Evolutionary conservation across 2,888 invertebrate genomes (phyloP), one percentile per base, ranked within the genome.

Genomic region (Platypus cylindrus): DNA sequence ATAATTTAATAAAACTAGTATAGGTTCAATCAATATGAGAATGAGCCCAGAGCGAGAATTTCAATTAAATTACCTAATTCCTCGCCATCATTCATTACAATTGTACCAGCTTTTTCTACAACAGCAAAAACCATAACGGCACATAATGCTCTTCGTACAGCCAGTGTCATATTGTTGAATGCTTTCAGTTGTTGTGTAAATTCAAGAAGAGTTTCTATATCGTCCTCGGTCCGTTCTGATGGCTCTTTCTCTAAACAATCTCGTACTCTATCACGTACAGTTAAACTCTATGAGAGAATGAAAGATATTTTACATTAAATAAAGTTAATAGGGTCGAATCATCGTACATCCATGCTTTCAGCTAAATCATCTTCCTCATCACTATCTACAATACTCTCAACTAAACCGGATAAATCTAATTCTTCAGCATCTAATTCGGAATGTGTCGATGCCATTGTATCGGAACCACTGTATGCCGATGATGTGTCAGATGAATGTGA

Each of bases 61-160:
- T n/a, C n/a, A n/a, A n/a, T n/a, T n/a, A n/a, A n/a, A 7, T 13
- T 36, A 39, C 39, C 97, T 55, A 98, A 72, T 66, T 95, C 93
- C 64, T 98, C 97, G n/a, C 93, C 93, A 65, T 98, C 89, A 58
- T 90, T 91, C 81, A 98, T 89, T 4, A 98, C 95, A 42, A 93
- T 75, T 20, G 95, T 97, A 16, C 90, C 93, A 23, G 93, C 86
- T 57, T 93, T 90, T 59, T 95, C 94, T 16, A 98, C 97, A 1
- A 95, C 93, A 2, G 97, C 98, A 66, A 97, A 97, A 16, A 97
- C 95, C 97, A 98, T 98, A 12, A 87, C 89, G 30, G 85, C 78
- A 65, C 97, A 97, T 35, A 98, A 70, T 34, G 93, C 93, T 48
- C 93, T 72, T 42, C 95, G 73, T 24, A 95, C 95, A 22, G 90